Base-by-base conservation (phyloP, 2,797 vertebrate genomes). In the Micrastur ruficollis region DNA sequence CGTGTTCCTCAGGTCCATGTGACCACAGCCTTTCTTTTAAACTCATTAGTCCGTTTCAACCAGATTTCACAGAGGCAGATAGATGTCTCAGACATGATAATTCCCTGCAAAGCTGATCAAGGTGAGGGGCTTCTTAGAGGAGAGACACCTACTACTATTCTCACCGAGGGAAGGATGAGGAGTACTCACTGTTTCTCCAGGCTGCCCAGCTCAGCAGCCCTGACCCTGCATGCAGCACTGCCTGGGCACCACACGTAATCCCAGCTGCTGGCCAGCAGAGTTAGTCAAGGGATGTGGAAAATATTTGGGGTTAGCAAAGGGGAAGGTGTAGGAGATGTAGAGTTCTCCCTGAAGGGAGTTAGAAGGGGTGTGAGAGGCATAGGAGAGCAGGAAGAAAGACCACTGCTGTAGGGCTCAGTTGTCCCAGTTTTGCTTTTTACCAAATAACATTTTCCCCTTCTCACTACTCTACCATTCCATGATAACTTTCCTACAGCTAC, bases 171-270 rank as follows among this genome's bases (percentile, higher is more conserved):
- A 52, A 78, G 32, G 31, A 32, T 0, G 3, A 9, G 11, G 21
- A 85, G 17, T n/a, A 8, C n/a, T 47, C 34, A 42, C 5, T 2
- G 0, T 20, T 90, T 44, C 40, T 81, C 10, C 46, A 29, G n/a
- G 15, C 34, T 74, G 36, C 32, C 38, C n/a, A 68, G 29, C 42
- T 67, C 38, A 12, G 31, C 71, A 87, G 13, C 29, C 65, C 63
- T 0, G 0, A 9, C 9, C 19, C 12, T 4, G 2, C 29, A 22
- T 0, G 0, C 14, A 16, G 50, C 18, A 29, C 8, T 31, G 11
- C 31, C 16, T 53, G 38, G 29, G 8, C 1, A 1, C 19, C 42
- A 11, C 0, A 5, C 0, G 0, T 34, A 59, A n/a, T 29, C 23
- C 15, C 2, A 6, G 52, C 5, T 49, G 29, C 8, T 59, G 38